Evolutionary conservation across 2,888 invertebrate species (phyloP), one percentile per base, ranked within the genome.

Genomic region (Quadriops clusia): DNA sequence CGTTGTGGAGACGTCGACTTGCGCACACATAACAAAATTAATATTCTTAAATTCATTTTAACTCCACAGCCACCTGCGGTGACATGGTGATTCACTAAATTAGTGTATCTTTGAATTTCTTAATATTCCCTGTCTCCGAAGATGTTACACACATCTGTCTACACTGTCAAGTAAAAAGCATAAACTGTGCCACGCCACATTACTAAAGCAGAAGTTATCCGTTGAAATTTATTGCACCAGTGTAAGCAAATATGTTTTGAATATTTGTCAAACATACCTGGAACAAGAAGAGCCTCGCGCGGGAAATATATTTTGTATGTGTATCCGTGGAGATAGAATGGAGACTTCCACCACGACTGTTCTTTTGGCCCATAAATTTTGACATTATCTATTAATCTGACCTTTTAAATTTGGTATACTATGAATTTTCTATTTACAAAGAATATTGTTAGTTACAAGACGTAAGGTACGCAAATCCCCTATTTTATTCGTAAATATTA

Each of bases 41-140:
- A 47, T 47, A 45, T 51, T 44, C 45, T 39, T 39, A 45, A 48
- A 47, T 45, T 40, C 40, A 34, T 37, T 41, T 38, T 38, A 44
- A 45, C 41, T 40, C 32, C 33, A 35, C 37, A 41, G 44, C 52
- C 54, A 54, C 54, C 54, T 53, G 54, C 50, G 42, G 53, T 35
- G 53, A 38, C 38, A 41, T 45, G 47, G 47, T 51, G 51, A 53
- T 54, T 49, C 50, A 52, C 45, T 53, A 54, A 54, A 54, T 53
- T 54, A 54, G 53, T 51, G 46, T 47, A 46, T 48, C 46, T 48
- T 45, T 40, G 47, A 47, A 53, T 53, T 54, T 53, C 51, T 51
- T 50, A 51, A 53, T 53, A 53, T 48, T 50, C 50, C 52, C 52
- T 53, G 47, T 51, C 49, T 43, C 42, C 40, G 43, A 38, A 43